Conservation (phyloP, 2,888 invertebrate species). For the Pandemis heparana region DNA sequence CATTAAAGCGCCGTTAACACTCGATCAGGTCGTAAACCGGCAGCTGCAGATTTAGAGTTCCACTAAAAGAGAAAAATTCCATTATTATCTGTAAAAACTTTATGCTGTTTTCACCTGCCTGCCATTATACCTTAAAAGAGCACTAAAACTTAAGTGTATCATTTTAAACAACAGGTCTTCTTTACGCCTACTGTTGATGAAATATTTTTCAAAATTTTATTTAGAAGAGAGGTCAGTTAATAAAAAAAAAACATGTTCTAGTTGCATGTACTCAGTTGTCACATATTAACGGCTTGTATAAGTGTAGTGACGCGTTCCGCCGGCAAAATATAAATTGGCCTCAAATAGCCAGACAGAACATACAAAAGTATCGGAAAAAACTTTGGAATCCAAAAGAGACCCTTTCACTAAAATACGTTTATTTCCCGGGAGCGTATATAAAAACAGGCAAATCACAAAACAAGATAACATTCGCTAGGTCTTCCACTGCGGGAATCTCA, state of each 20-base stretch:
- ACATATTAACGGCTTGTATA: not conserved
- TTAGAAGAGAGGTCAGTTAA: too few species aligned
- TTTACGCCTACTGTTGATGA: not conserved
- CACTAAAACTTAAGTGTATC: not conserved
- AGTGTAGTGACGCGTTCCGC: conserved; percentile 6
- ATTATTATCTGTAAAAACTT: conserved; percentile 7
- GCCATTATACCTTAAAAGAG: not conserved
- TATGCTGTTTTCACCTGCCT: conserved; percentile 3
- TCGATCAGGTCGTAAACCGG: conserved; percentile 8
- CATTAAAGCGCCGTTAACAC: conserved; percentile 13
- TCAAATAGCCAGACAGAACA: conserved; percentile 28
- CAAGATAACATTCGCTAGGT: conserved; percentile 83
- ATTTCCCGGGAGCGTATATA: conserved; percentile 72
- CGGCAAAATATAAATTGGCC: conserved; percentile 31
- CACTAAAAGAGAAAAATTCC: not conserved
- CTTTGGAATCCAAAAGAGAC: conserved; percentile 37
- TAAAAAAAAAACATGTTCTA: not conserved
- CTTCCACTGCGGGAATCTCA: conserved; percentile 80
- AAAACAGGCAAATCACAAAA: conserved; percentile 83
- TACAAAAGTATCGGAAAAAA: conserved; percentile 40
- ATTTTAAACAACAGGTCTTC: not conserved
- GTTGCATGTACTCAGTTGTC: not conserved
- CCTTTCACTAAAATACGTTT: conserved; percentile 72
- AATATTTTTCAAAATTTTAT: not conserved
- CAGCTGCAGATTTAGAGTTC: conserved; percentile 10